Percentiles rank a stretch among this genome's conserved stretches.
Conservation (phyloP, 2,888 invertebrate species). For the Bembecia ichneumoniformis region DNA sequence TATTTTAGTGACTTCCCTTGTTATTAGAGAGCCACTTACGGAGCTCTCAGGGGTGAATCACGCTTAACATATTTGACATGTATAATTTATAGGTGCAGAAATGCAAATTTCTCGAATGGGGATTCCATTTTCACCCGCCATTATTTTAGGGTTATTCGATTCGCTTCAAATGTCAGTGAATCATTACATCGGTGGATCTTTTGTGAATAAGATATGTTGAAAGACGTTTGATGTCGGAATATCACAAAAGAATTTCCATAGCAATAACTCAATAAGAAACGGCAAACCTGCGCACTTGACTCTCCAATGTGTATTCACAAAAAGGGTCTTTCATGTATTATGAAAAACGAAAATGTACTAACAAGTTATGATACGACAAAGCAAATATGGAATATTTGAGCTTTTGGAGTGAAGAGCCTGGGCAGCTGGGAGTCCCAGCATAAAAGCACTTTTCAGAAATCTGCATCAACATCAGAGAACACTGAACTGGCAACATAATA, state of each 20-base stretch:
- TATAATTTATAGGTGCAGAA: conserved; percentile 45
- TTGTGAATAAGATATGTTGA: conserved; percentile 42
- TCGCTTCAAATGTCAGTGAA: conserved; percentile 29
- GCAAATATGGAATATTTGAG: no score
- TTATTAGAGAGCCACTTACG: conserved; percentile 37
- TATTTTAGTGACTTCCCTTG: conserved; percentile 34
- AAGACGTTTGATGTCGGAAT: conserved; percentile 33
- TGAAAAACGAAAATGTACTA: neutral
- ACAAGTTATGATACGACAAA: no score
- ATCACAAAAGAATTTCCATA: conserved; percentile 30
- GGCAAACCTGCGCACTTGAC: conserved; percentile 11
- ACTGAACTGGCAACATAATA: no score
- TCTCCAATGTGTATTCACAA: conserved; percentile 5
- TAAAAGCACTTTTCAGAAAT: no score
- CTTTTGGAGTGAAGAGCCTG: no score
- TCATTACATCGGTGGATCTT: conserved; percentile 35
- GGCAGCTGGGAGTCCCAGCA: no score
- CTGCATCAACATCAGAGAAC: no score
- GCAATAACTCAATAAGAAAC: conserved; percentile 19
- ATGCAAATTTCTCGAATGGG: conserved; percentile 37
- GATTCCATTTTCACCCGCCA: conserved; percentile 25
- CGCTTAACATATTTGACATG: conserved; percentile 45
- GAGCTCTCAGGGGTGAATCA: conserved; percentile 33
- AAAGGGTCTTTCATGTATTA: conserved; percentile 2
- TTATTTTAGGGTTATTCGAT: conserved; percentile 31